Conservation (phyloP, 2,797 vertebrate genomes). For the Arrhamphus sclerolepis region DNA sequence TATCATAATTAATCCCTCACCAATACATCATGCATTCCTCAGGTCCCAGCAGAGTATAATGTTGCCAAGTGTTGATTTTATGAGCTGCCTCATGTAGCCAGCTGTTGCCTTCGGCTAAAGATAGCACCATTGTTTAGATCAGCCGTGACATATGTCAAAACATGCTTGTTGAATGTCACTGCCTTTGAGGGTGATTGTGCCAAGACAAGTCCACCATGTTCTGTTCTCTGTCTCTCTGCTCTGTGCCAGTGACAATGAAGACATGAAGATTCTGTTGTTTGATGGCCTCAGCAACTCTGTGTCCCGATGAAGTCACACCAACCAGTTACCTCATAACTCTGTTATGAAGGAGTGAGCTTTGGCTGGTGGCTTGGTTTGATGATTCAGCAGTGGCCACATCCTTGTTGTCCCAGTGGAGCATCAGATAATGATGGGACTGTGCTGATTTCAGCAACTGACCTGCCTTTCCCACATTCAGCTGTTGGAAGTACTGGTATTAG, state of each 20-base stretch:
- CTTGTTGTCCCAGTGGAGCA: conserved; percentile 65
- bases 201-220: conserved; percentile 18
- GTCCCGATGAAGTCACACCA: conserved; percentile 24
- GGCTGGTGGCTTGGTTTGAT: conserved; percentile 51
- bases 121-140: conserved; percentile 56
- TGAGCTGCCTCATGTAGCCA: conserved; percentile 33
- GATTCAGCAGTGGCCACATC: conserved; percentile 67
- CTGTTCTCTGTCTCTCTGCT: conserved; percentile 1
- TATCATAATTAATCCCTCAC: conserved; percentile 24
- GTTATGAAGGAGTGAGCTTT: conserved; percentile 60
- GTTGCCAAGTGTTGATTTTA: conserved; percentile 44
- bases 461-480: conserved; percentile 32
- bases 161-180: conserved; percentile 31
- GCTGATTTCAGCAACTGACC: conserved; percentile 48
- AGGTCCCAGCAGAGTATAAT: conserved; percentile 17
- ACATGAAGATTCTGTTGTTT: conserved; percentile 36
- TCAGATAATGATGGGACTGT: conserved; percentile 59
- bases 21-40: conserved; percentile 4
- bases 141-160: conserved; percentile 40
- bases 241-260: conserved; percentile 39
- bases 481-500: conserved; percentile 22
- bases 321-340: conserved; percentile 59
- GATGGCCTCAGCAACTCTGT: conserved; percentile 53
- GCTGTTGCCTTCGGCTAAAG: conserved; percentile 54
- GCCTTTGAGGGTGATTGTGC: conserved; percentile 33